Evolutionary conservation across 2,888 invertebrate species (phyloP), one percentile per base, ranked within the genome.

Genomic region (Nomada lathburiana): DNA sequence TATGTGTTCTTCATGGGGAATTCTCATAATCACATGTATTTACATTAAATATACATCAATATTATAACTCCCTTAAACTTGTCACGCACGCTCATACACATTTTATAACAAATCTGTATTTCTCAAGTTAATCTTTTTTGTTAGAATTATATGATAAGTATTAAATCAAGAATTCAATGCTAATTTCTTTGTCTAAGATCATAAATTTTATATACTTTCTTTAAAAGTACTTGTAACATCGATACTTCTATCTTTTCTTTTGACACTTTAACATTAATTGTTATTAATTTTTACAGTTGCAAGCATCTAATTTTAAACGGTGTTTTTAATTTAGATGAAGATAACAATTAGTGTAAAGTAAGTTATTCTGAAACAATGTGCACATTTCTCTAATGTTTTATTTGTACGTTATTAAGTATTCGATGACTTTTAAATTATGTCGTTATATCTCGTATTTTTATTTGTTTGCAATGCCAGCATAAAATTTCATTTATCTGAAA

Each of bases 1-100:
- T 67, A 75, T 79, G 62, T 78, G 77, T 83, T 80, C 26, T 83
- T 72, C 75, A 79, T 73, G 65, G 52, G 75, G 80, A 55, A 80
- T 82, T 80, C 65, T 79, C 79, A 82, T 83, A 88, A 65, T 79
- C 78, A 80, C 68, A 83, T 79, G 75, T 86, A 86, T 85, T 78
- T 86, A 86, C 86, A 86, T 88, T 80, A 80, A 77, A 85, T 79
- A 83, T 76, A 80, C 79, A 75, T 84, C 69, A 83, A 86, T 71
- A 76, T 76, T 67, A 77, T 83, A 86, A 75, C 67, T 84, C 50
- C 23, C 70, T 74, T 47, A 57, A 76, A 72, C 44, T 70, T 76
- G 76, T 71, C 73, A 62, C 75, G 65, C 72, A 76, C 80, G 80
- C 60, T 23, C 57, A 13, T 47, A 68, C 75, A 23, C 69, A 78